phyloP scores from a whole-genome alignment of 2,888 invertebrate genomes.

The Camponotus fellah region DNA sequence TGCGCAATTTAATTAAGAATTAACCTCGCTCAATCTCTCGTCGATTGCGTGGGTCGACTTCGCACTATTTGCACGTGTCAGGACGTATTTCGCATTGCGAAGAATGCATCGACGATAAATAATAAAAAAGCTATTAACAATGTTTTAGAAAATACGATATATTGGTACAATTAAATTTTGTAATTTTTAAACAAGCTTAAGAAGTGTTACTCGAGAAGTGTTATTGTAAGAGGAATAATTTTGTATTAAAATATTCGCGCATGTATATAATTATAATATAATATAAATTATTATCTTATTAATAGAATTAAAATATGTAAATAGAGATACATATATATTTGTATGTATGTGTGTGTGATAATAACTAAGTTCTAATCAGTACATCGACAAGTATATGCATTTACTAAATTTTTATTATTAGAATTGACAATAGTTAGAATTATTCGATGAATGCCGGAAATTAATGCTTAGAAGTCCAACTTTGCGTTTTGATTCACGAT shows the following conservation, averaged over 20 bases:
- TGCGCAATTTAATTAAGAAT: constrained; percentile 81
- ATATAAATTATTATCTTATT: constrained; percentile 5
- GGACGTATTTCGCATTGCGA: constrained; percentile 26
- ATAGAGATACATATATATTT: neutral
- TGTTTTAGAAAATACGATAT: neutral
- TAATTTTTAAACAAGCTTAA: neutral
- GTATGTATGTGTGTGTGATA: neutral
- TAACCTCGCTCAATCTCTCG: constrained; percentile 61
- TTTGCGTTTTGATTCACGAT: constrained; percentile 8
- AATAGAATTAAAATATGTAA: neutral
- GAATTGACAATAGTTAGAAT: constrained; percentile 21
- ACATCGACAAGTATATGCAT: too few relatives aligned
- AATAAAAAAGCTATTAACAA: neutral
- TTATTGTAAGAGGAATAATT: neutral
- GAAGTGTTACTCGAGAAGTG: neutral
- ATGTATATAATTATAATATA: neutral
- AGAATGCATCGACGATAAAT: neutral
- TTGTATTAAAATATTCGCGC: neutral
- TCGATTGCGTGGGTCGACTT: constrained; percentile 20
- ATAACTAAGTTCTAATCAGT: too few relatives aligned
- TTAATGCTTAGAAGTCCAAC: neutral
- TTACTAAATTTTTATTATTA: neutral
- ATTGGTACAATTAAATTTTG: neutral
- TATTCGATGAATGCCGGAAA: neutral
- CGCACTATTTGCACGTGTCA: constrained; percentile 45